Percentiles rank a stretch among this genome's conserved stretches.
Evolutionary conservation across 1,140 invertebrate genomes (phyloP).

Genomic region (Centruroides sculpturatus): DNA sequence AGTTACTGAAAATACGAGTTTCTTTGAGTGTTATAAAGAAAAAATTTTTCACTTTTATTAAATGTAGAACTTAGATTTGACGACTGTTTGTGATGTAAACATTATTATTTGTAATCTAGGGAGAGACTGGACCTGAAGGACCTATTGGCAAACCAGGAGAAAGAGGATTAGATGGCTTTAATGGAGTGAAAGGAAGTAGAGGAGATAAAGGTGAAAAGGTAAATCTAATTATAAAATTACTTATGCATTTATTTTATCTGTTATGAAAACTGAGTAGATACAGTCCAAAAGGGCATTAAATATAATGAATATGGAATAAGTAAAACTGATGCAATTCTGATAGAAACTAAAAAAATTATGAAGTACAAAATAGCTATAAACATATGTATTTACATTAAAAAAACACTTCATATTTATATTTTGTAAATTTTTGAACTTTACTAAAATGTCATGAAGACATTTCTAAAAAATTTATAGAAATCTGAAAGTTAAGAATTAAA

Average conservation of each 20-base stretch:
- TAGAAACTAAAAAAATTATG: too few species aligned
- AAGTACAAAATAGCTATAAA: too few species aligned
- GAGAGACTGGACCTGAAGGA: neutral
- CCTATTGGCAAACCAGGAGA: slow-evolving; percentile 10
- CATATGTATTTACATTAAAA: too few species aligned
- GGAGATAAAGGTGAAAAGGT: slow-evolving; percentile 18
- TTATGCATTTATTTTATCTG: neutral
- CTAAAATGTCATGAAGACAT: too few species aligned
- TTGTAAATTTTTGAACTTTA: too few species aligned
- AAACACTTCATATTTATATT: too few species aligned
- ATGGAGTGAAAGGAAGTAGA: slow-evolving; percentile 12
- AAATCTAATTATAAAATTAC: neutral
- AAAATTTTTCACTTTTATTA: neutral
- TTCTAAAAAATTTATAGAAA: too few species aligned
- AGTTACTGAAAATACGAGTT: too few species aligned
- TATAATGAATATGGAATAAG: neutral
- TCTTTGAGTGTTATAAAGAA: neutral
- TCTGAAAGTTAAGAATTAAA: too few species aligned
- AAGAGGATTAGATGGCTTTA: slow-evolving; percentile 9
- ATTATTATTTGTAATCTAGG: neutral
- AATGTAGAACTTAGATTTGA: neutral
- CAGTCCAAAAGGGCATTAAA: neutral
- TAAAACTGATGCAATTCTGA: neutral
- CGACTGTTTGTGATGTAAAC: neutral
- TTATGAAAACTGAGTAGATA: too few species aligned